Evolutionary conservation across 1,140 invertebrate species (phyloP).

Genomic region (Rhagoletis zephyria): DNA sequence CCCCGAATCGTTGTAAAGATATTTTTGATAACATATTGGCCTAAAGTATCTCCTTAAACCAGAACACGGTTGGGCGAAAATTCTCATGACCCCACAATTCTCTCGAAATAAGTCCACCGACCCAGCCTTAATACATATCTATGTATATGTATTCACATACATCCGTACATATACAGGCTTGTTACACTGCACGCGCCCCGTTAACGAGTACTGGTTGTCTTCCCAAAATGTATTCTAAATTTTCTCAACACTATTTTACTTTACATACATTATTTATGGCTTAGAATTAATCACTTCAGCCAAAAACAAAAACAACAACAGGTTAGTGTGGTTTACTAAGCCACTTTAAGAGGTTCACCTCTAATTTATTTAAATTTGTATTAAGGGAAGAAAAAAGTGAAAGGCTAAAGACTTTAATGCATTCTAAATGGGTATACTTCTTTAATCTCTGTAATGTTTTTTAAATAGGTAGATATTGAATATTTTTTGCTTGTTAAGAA

Average conservation of each 20-base stretch:
- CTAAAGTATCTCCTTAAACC: too few species aligned
- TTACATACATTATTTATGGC: neutral
- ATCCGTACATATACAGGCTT: neutral
- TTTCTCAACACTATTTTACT: neutral
- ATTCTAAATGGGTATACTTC: too few species aligned
- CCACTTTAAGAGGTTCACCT: slow-evolving; percentile 2
- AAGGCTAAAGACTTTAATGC: neutral
- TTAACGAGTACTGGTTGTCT: slow-evolving; percentile 1
- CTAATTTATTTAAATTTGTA: slow-evolving; percentile 35
- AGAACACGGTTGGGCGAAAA: too few species aligned
- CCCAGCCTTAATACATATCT: too few species aligned
- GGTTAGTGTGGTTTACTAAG: neutral
- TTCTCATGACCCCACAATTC: too few species aligned
- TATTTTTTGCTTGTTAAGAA: neutral
- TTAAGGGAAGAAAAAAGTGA: neutral
- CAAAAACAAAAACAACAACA: neutral
- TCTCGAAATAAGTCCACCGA: too few species aligned
- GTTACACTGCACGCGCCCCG: neutral
- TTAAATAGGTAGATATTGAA: too few species aligned
- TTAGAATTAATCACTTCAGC: neutral
- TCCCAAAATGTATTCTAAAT: neutral
- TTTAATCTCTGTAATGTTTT: too few species aligned
- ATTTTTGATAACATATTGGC: too few species aligned
- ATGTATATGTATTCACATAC: too few species aligned
- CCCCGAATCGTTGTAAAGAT: too few species aligned